Evolutionary conservation across 2,113 vertebrate species (phyloP), one percentile per base, ranked within the genome.

Genomic region (Rana temporaria): DNA sequence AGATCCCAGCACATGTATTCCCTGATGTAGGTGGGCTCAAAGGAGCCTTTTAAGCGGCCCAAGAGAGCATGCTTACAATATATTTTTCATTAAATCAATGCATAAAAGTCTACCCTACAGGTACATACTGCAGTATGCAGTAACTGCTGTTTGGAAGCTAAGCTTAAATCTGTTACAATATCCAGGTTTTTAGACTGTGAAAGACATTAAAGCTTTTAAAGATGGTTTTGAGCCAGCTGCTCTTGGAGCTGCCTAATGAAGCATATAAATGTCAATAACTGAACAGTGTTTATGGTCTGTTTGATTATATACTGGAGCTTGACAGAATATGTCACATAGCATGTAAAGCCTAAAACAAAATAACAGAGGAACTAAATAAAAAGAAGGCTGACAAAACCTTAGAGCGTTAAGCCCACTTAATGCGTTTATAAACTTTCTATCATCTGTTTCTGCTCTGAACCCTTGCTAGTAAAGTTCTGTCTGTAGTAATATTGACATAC

Each of bases 221-320:
- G 22, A 26, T n/a, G 12, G 9, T 19, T 6, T 65, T 24, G 6
- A 57, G 53, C 34, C 65, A 80, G 55, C 60, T 64, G 74, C 26
- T 73, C 30, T 12, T 20, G 63, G 22, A 78, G 24, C 16, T 20
- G 32, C 24, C 34, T 42, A 69, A 81, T 65, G 24, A 55, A 62
- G 42, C 73, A 57, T 65, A 7, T 42, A 72, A 78, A 56, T 72
- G 79, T 72, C 79, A 81, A 81, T 81, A 81, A 71, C 67, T 71
- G 78, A 70, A 52, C 34, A 71, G 59, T 15, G 19, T 65, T 52
- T 67, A 66, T 57, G 64, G 52, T 22, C 19, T 55, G 22, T 78
- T 66, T 67, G 64, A 26, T 59, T 18, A 79, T 68, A 59, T 42
- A 68, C 14, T 32, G 9, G 12, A 59, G 30, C 52, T 52, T 56